Percentiles rank a stretch among this genome's conserved stretches.
phyloP scores from a whole-genome alignment of 2,113 vertebrate genomes.

The Ifrita kowaldi region DNA sequence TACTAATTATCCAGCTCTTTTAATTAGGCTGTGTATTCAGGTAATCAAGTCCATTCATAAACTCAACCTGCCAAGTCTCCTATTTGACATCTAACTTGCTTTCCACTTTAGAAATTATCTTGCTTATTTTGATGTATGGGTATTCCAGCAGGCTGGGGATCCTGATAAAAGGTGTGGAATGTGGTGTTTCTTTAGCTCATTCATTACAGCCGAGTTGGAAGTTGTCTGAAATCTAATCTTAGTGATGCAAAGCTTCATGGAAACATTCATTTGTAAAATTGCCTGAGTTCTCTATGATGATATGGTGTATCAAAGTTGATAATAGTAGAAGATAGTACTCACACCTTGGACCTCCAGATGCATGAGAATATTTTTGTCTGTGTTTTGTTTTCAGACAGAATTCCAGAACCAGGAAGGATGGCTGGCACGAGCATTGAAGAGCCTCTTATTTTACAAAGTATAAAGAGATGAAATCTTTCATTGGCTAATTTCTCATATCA shows the following conservation, averaged over 20 bases:
- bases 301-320: background rate
- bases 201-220: background rate
- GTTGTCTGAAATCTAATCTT: background rate
- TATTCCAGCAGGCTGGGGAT: background rate
- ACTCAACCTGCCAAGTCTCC: background rate
- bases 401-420: slow-evolving; percentile 1
- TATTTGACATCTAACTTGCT: background rate
- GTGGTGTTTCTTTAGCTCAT: background rate
- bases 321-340: background rate
- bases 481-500: background rate
- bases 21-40: background rate
- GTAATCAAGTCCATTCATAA: background rate
- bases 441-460: background rate
- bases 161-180: background rate
- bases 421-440: background rate
- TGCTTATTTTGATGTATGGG: background rate
- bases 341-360: background rate
- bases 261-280: background rate
- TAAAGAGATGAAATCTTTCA: slow-evolving; percentile 43
- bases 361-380: background rate
- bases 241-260: background rate
- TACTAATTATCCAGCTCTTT: background rate
- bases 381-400: slow-evolving; percentile 56
- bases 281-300: background rate
- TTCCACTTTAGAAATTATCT: background rate